These are phyloP conservation scores for Melanotaenia parkinsoni DNA, from an alignment of 2,797 vertebrate genomes.

Conservation along the genomic window DNA sequence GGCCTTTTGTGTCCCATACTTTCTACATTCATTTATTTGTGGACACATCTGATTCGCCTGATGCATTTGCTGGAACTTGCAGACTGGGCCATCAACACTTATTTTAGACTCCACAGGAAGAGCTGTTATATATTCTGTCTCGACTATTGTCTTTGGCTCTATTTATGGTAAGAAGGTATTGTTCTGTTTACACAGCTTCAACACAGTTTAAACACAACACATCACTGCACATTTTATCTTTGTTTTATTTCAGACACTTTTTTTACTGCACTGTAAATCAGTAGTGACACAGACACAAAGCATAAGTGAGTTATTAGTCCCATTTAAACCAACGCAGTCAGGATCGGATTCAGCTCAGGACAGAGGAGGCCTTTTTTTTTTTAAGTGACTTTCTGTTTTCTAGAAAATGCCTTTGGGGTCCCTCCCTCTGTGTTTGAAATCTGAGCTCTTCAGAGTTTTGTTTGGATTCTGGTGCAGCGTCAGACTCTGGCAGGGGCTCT, in stretches of 20 bases:
- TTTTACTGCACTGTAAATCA: neutral
- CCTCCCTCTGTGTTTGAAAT: conserved; percentile 66
- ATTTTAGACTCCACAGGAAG: conserved; percentile 46
- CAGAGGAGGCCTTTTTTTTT: neutral
- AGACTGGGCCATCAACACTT: conserved; percentile 14
- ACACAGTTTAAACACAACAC: conserved; percentile 2
- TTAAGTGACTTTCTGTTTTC: conserved; percentile 37
- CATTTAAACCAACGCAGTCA: conserved; percentile 13
- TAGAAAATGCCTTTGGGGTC: conserved; percentile 26
- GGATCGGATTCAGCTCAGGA: conserved; percentile 5
- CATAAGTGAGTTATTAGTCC: conserved; percentile 20
- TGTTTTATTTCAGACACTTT: conserved; percentile 19
- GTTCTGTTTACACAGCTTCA: conserved; percentile 8
- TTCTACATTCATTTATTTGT: conserved; percentile 18
- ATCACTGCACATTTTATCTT: neutral
- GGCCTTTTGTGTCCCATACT: conserved; percentile 13
- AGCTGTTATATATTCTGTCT: conserved; percentile 45
- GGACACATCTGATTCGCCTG: conserved; percentile 20
- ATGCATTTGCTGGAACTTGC: conserved; percentile 13
- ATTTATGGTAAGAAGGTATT: conserved; percentile 31
- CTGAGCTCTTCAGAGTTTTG: conserved; percentile 54
- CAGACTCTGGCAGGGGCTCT: conserved; percentile 51
- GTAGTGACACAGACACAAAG: conserved; percentile 11
- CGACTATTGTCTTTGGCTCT: conserved; percentile 48
- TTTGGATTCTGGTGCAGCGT: conserved; percentile 51